Evolutionary conservation across 2,113 vertebrate genomes (phyloP).

Genomic region (Oryzias javanicus): DNA sequence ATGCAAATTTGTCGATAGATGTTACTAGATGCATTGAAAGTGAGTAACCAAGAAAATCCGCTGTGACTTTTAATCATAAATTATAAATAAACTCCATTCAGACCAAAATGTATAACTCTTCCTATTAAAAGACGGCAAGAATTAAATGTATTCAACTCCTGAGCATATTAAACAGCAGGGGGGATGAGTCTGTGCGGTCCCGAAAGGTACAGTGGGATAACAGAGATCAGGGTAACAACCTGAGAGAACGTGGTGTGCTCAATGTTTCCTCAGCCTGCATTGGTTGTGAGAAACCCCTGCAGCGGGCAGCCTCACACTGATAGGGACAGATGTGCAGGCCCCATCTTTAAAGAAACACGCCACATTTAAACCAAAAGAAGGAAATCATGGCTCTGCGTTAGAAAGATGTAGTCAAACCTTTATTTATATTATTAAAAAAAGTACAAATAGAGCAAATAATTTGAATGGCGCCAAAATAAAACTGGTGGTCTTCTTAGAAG

Average conservation of each 20-base stretch:
- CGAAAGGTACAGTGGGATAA: conserved; percentile 23
- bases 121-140: conserved; percentile 10
- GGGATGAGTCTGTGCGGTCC: conserved; percentile 13
- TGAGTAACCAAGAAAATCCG: no score
- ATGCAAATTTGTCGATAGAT: no score
- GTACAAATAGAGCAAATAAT: no score
- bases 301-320: conserved; percentile 20
- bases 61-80: no score
- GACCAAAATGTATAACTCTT: conserved; percentile 1
- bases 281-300: conserved; percentile 44
- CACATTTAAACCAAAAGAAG: conserved; percentile 12
- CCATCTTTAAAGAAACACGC: conserved; percentile 14
- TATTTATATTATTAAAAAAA: no score
- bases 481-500: no score
- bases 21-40: no score
- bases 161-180: conserved; percentile 15
- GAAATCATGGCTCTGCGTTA: no score
- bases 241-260: conserved; percentile 35
- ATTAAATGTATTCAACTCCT: conserved; percentile 37
- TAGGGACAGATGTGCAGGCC: conserved; percentile 45
- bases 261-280: conserved; percentile 53
- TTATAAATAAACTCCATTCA: no score
- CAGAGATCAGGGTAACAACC: conserved; percentile 11
- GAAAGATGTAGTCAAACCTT: no score
- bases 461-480: no score